phyloP scores from a whole-genome alignment of 2,888 invertebrate species.

The Cerastoderma edule region DNA sequence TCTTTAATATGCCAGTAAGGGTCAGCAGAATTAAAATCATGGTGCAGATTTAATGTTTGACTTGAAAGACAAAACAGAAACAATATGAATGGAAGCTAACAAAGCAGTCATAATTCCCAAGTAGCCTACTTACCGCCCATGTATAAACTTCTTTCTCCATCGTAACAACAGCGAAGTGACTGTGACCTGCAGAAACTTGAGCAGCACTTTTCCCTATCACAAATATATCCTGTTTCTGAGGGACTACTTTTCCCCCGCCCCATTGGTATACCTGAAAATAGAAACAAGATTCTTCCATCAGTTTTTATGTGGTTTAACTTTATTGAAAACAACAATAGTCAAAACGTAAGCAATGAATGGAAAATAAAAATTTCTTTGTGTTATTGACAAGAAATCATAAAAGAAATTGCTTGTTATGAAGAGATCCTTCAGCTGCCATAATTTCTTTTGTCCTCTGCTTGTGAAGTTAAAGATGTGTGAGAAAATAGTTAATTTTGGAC shows the following conservation, averaged over 20 bases:
- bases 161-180: conserved; percentile 83
- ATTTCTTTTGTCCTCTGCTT: background rate
- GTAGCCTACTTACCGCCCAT: conserved; percentile 79
- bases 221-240: conserved; percentile 82
- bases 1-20: background rate
- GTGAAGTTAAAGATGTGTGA: background rate
- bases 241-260: conserved; percentile 82
- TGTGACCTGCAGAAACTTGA: conserved; percentile 79
- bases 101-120: background rate
- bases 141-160: conserved; percentile 83
- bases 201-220: conserved; percentile 79
- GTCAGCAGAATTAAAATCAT: conserved; percentile 3
- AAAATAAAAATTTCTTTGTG: background rate
- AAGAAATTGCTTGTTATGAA: background rate
- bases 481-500: background rate
- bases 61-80: background rate
- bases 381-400: background rate
- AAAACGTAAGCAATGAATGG: background rate
- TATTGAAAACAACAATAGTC: no score
- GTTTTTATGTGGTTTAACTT: background rate
- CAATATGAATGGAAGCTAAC: background rate
- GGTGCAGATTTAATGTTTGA: no score
- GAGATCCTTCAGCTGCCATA: background rate
- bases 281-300: background rate
- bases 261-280: conserved; percentile 80